phyloP scores from a whole-genome alignment of 2,113 vertebrate genomes.

The Dolichotis patagonum region DNA sequence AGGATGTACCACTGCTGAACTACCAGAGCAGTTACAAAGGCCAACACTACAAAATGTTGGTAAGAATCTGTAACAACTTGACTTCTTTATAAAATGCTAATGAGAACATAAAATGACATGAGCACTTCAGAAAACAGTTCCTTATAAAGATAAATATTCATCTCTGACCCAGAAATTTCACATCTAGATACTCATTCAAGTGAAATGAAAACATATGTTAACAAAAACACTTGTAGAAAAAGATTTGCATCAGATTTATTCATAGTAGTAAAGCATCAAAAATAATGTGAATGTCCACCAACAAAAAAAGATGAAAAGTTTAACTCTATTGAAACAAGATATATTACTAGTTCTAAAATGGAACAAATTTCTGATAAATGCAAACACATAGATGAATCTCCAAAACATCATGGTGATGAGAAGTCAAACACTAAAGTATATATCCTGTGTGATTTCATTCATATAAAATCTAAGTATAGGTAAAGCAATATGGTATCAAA shows the following conservation, averaged over 20 bases:
- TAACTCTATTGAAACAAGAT: background rate
- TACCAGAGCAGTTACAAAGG: background rate
- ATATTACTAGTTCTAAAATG: background rate
- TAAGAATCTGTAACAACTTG: background rate
- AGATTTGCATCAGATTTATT: constrained; percentile 50
- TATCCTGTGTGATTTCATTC: background rate
- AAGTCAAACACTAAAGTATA: background rate
- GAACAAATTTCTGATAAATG: background rate
- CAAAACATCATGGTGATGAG: background rate
- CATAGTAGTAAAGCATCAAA: background rate
- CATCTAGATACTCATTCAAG: background rate
- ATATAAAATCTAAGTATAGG: background rate
- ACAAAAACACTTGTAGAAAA: constrained; percentile 32
- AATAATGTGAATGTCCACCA: background rate
- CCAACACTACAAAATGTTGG: background rate
- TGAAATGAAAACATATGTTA: constrained; percentile 39
- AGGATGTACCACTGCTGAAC: background rate
- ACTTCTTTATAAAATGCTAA: background rate
- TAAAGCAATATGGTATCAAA: background rate
- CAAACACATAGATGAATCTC: background rate
- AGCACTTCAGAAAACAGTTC: background rate
- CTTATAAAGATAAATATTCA: constrained; percentile 29
- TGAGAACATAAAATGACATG: background rate
- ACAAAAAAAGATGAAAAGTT: background rate
- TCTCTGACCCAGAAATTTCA: constrained; percentile 47